These are phyloP conservation scores for Mustela lutreola DNA, from an alignment of 2,113 vertebrate species.

Conservation along the genomic window DNA sequence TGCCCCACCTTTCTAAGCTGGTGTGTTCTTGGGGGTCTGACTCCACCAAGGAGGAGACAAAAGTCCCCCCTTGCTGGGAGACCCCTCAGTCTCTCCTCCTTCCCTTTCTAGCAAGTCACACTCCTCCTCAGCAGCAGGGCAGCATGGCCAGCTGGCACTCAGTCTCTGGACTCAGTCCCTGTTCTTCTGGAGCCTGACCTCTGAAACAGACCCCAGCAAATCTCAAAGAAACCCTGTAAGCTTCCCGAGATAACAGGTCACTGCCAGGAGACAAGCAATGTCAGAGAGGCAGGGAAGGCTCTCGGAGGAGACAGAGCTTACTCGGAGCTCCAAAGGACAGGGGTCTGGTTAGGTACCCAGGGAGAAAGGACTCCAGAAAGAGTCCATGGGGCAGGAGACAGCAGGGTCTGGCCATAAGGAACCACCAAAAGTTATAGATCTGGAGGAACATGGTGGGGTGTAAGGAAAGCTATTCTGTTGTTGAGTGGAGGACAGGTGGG, in stretches of 20 bases:
- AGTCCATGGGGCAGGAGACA: neutral
- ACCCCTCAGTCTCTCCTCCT: neutral
- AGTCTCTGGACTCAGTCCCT: constrained; percentile 22
- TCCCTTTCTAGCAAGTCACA: neutral
- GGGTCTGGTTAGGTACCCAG: neutral
- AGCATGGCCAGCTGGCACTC: neutral
- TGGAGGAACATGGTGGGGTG: accelerated
- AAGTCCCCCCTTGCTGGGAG: neutral
- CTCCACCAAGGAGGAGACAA: neutral
- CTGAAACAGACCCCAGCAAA: neutral
- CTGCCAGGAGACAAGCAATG: neutral
- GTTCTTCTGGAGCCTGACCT: constrained; percentile 3
- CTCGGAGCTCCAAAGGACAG: neutral
- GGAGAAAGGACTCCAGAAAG: neutral
- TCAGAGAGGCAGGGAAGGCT: neutral
- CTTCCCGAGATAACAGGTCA: neutral
- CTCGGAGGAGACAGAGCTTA: neutral
- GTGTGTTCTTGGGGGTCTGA: neutral
- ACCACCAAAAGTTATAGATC: neutral
- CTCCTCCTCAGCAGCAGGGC: neutral
- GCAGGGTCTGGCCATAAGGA: neutral
- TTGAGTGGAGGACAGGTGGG: neutral
- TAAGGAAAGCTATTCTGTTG: neutral
- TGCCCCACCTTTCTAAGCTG: neutral
- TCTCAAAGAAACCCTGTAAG: neutral